phyloP scores from a whole-genome alignment of 1,140 invertebrate genomes.

The Yoshiicerus persimilis region DNA sequence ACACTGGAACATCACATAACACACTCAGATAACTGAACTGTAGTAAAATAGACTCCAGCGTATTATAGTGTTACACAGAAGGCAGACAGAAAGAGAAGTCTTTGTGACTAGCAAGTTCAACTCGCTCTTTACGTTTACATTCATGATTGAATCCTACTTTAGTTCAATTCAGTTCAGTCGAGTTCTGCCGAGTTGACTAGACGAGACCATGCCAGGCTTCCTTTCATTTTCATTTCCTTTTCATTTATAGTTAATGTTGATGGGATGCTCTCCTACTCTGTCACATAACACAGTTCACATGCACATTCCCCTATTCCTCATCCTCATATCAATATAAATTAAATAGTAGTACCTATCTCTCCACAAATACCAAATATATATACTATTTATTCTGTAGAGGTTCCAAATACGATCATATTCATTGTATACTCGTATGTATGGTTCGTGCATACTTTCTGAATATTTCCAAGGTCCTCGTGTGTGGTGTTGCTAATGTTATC shows the following conservation, averaged over 20 bases:
- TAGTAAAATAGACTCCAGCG: not conserved
- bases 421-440: too few species aligned
- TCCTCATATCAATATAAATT: not conserved
- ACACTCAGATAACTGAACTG: not conserved
- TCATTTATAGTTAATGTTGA: slow-evolving; percentile 18
- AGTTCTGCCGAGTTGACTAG: not conserved
- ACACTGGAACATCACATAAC: not conserved
- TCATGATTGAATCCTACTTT: slow-evolving; percentile 10
- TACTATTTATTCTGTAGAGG: too few species aligned
- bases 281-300: not conserved
- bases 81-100: not conserved
- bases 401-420: too few species aligned
- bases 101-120: not conserved
- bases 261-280: not conserved
- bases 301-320: not conserved
- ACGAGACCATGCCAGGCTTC: not conserved
- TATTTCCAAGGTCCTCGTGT: not conserved
- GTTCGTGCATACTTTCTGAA: too few species aligned
- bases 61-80: not conserved
- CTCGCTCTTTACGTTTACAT: slow-evolving; percentile 16
- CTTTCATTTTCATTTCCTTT: slow-evolving; percentile 23
- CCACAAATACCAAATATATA: not conserved
- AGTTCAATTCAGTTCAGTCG: not conserved
- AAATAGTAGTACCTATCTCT: not conserved
- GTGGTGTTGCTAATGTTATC: not conserved